Conservation (phyloP, 2,113 vertebrate genomes). For the Colinus virginianus region DNA sequence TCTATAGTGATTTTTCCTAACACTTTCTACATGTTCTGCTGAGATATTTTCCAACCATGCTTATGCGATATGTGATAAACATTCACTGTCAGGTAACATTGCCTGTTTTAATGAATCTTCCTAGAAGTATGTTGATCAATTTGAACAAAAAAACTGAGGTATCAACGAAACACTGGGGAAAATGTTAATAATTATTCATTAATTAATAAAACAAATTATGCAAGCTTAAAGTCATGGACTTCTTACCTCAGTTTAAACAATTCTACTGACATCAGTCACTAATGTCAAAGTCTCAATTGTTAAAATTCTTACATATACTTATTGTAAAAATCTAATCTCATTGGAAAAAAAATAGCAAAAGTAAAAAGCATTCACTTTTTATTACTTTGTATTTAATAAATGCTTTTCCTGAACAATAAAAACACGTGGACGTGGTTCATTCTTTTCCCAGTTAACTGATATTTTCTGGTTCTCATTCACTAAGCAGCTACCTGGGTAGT, state of each 20-base stretch:
- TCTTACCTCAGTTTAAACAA: background rate
- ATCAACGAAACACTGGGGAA: background rate
- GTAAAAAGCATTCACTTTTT: background rate
- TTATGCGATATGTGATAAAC: background rate
- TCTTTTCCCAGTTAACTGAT: background rate
- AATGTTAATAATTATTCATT: background rate
- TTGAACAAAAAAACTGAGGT: background rate
- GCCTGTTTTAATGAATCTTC: background rate
- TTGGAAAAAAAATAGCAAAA: background rate
- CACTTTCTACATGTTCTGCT: background rate
- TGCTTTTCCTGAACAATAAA: background rate
- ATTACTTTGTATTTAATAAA: background rate
- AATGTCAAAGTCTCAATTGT: background rate
- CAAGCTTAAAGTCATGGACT: background rate
- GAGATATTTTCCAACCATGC: background rate
- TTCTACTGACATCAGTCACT: background rate
- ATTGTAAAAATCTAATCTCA: background rate
- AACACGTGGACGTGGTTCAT: background rate
- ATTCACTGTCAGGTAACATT: background rate
- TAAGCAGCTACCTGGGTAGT: background rate
- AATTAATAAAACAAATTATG: background rate
- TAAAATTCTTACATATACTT: background rate
- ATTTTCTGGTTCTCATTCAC: background rate
- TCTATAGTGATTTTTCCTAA: background rate
- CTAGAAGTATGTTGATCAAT: background rate